phyloP scores from a whole-genome alignment of 2,888 invertebrate genomes.

The Drosophila picticornis region DNA sequence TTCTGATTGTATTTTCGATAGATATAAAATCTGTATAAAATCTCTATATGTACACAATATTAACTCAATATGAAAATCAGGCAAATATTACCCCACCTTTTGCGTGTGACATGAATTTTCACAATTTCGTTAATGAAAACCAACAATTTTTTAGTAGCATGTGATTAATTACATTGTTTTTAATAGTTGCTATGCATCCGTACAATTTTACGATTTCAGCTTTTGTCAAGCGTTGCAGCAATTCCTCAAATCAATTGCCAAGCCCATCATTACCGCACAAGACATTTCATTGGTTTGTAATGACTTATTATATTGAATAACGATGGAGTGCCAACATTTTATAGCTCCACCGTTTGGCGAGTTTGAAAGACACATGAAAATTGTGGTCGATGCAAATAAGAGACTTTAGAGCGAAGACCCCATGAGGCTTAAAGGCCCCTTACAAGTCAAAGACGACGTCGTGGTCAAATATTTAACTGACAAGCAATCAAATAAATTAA shows the following conservation, averaged over 20 bases:
- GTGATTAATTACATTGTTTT: background rate
- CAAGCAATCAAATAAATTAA: slow-evolving; percentile 61
- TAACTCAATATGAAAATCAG: too few relatives aligned
- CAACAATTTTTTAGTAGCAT: background rate
- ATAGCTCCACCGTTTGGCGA: slow-evolving; percentile 27
- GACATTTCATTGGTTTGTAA: slow-evolving; percentile 44
- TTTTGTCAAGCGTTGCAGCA: slow-evolving; percentile 10
- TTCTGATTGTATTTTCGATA: too few relatives aligned
- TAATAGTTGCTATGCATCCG: background rate
- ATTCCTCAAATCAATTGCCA: slow-evolving; percentile 20
- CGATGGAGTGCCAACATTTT: slow-evolving; percentile 39
- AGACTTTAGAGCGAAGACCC: slow-evolving; percentile 42
- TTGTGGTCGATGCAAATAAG: slow-evolving; percentile 28
- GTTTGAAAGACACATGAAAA: slow-evolving; percentile 15
- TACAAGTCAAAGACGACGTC: slow-evolving; percentile 12
- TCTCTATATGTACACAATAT: too few relatives aligned
- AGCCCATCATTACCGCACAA: slow-evolving; percentile 23
- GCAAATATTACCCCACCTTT: too few relatives aligned
- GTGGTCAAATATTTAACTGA: slow-evolving; percentile 53
- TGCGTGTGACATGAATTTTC: too few relatives aligned
- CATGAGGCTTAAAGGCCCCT: slow-evolving; percentile 53
- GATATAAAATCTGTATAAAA: too few relatives aligned
- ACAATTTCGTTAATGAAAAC: background rate
- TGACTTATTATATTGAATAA: slow-evolving; percentile 67
- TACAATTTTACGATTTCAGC: too few relatives aligned